A percentile compares a stretch with the other conserved stretches of the same genome.
These are phyloP conservation scores for Phalanger gymnotis DNA, from an alignment of 2,797 vertebrate species.

Conservation along the genomic window DNA sequence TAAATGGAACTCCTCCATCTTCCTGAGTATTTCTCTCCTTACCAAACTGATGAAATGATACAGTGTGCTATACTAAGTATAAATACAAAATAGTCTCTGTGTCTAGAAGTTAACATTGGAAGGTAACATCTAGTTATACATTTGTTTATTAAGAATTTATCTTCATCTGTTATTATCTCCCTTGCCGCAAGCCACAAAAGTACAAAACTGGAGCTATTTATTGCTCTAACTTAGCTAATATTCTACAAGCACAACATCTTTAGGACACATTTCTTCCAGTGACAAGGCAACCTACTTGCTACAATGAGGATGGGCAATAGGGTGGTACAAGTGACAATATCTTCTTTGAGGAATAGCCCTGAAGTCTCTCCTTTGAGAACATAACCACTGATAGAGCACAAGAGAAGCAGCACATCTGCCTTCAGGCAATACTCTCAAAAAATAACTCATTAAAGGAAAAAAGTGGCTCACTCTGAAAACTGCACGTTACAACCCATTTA, in stretches of 20 bases:
- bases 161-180: neutral
- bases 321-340: neutral
- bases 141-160: neutral
- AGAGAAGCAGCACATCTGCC: neutral
- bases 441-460: conserved; percentile 50
- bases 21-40: neutral
- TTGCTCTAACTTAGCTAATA: neutral
- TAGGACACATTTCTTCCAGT: neutral
- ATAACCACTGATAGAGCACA: neutral
- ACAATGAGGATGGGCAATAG: neutral
- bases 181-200: neutral
- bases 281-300: neutral
- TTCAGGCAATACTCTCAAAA: neutral
- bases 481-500: neutral
- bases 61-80: conserved; percentile 4
- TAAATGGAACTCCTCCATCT: neutral
- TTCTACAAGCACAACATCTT: no score
- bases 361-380: neutral
- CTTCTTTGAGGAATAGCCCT: neutral
- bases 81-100: neutral
- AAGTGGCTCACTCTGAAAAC: conserved; percentile 7
- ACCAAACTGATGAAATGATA: neutral
- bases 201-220: neutral
- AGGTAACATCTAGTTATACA: neutral
- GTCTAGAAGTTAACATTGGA: neutral